phyloP scores from a whole-genome alignment of 2,797 vertebrate species.

The Rhinella marina region DNA sequence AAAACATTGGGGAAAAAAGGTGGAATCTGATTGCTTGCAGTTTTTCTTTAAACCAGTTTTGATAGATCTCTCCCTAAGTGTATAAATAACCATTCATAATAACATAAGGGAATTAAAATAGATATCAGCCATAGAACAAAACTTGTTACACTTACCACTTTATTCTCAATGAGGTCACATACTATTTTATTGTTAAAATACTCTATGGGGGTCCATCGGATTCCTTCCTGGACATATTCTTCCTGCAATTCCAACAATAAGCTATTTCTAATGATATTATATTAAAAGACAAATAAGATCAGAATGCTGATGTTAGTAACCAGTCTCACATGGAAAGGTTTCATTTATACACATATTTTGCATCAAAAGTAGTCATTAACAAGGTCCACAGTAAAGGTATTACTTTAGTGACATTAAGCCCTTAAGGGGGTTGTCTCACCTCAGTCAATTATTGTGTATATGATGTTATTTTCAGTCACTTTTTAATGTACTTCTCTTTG shows the following conservation, averaged over 20 bases:
- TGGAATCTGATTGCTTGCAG: too few species aligned
- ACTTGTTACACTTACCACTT: conserved; percentile 79
- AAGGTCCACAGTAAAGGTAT: background rate
- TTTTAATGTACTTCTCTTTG: too few species aligned
- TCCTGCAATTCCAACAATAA: conserved; percentile 77
- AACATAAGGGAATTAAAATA: too few species aligned
- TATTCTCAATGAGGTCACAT: conserved; percentile 98
- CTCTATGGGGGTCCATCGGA: conserved; percentile 92
- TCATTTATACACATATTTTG: background rate
- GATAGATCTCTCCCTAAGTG: background rate
- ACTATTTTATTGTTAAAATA: conserved; percentile 99
- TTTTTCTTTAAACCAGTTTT: too few species aligned
- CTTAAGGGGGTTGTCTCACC: too few species aligned
- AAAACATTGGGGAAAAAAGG: too few species aligned
- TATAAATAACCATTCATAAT: background rate
- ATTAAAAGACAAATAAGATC: background rate
- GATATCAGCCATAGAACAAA: background rate
- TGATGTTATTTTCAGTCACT: too few species aligned
- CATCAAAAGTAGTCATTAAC: background rate
- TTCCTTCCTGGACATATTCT: conserved; percentile 97
- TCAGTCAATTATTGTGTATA: too few species aligned
- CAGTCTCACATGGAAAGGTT: background rate
- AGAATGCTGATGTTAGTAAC: too few species aligned
- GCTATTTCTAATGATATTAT: background rate
- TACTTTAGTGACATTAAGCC: too few species aligned